These are phyloP conservation scores for Dendrocopos noguchii DNA, from an alignment of 2,113 vertebrate species.

Conservation along the genomic window DNA sequence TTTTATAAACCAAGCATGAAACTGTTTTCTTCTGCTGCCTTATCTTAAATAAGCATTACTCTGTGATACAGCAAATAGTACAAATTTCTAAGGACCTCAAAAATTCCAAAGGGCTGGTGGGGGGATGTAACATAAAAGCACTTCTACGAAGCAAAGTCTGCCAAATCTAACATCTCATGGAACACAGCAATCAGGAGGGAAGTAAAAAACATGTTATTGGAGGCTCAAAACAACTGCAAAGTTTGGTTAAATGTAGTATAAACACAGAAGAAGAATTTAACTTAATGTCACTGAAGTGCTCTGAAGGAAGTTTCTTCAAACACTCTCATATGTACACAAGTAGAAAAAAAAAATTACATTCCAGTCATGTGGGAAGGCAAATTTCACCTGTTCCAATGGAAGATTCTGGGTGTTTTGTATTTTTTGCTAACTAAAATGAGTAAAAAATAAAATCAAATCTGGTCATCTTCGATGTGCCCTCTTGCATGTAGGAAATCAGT, in stretches of 20 bases:
- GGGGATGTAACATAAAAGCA: neutral
- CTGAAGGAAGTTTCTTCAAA: neutral
- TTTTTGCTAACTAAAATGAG: neutral
- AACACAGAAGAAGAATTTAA: neutral
- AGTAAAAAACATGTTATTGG: neutral
- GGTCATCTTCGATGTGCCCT: neutral
- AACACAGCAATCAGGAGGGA: neutral
- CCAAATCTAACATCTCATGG: neutral
- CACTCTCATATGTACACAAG: rapidly evolving
- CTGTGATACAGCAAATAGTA: neutral
- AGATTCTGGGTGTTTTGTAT: neutral
- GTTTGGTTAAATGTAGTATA: neutral
- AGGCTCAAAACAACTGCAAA: neutral
- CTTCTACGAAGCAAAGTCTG: neutral
- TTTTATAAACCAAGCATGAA: neutral
- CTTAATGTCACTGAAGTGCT: neutral
- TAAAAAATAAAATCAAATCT: neutral
- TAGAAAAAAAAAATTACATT: neutral
- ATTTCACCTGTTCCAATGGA: neutral
- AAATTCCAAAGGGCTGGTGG: neutral
- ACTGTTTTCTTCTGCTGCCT: neutral
- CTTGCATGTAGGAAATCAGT: neutral
- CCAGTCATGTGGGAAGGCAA: neutral
- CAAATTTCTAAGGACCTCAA: neutral
- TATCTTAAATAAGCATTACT: neutral